Base-by-base conservation (phyloP, 2,797 vertebrate genomes). In the Perodicticus potto region DNA sequence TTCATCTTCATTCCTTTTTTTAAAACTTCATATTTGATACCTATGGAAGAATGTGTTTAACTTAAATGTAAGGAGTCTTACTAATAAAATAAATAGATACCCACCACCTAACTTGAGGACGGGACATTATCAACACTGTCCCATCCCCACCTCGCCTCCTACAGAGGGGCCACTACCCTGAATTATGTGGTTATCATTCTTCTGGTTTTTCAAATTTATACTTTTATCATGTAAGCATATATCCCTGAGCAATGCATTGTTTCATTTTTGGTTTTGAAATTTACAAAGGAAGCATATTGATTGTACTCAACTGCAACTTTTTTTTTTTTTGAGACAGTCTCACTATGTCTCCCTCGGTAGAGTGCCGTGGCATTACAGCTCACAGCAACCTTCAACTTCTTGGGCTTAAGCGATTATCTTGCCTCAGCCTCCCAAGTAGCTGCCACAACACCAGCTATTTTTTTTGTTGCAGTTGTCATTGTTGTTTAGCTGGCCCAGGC, bases 91-190 rank as follows among this genome's bases (percentile, higher is more conserved):
- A 55, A 22, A n/a, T 27, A 1, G 61, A 37, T 19, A 19, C 19
- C 49, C 2, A 25, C 27, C 40, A 17, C 59, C 49, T 25, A 34
- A 32, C 32, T 63, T 4, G 43, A 69, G 20, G 57, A 70, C 4
- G 1, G 27, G 25, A 34, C 0, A 0, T 14, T 37, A 29, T 25
- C 40, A 16, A 3, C 7, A 3, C n/a, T 6, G 1, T 23, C 5
- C 3, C 9, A 9, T 55, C 27, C 29, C 23, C 20, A 32, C 1
- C 25, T 40, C 11, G 17, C 53, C 19, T 40, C 11, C 17, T 37
- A 16, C 17, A 29, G 32, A 37, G 83, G 65, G 22, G 14, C 55
- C 34, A 3, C 59, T 37, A 23, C 29, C 57, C 23, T 5, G 2
- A 77, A 77, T 7, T 7, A 1, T 27, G 59, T 53, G 43, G 0